Evolutionary conservation across 2,113 vertebrate species (phyloP).

Genomic region (Amphiprion ocellaris): DNA sequence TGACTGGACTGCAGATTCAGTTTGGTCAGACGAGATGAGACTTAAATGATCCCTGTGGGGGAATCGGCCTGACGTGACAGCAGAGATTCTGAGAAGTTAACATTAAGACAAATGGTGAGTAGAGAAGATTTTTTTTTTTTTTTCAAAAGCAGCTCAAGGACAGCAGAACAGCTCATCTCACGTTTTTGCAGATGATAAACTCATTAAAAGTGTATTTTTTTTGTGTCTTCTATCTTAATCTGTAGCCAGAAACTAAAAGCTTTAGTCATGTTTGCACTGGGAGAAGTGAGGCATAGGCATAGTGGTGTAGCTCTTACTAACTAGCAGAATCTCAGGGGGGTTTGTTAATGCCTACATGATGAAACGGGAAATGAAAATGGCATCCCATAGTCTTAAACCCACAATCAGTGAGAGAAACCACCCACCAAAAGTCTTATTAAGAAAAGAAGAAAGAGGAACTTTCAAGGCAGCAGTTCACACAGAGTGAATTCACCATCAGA

Average conservation of each 20-base stretch:
- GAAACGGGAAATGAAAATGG: constrained; percentile 61
- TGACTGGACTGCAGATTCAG: constrained; percentile 42
- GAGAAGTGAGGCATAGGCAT: constrained; percentile 21
- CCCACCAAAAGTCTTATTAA: constrained; percentile 50
- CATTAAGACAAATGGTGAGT: constrained; percentile 29
- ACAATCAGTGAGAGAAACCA: constrained; percentile 43
- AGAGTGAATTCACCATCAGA: not conserved
- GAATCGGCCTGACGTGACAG: not conserved
- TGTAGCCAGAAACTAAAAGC: constrained; percentile 16
- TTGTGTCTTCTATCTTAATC: not conserved
- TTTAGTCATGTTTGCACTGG: constrained; percentile 18
- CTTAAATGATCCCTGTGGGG: constrained; percentile 51
- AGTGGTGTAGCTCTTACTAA: constrained; percentile 20
- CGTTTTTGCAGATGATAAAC: not conserved
- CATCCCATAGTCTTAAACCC: constrained; percentile 41
- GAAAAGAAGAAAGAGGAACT: constrained; percentile 33
- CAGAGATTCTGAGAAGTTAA: not conserved
- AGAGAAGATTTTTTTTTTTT: not conserved
- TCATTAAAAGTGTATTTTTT: not conserved
- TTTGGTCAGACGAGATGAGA: constrained; percentile 35
- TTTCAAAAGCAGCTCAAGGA: not conserved
- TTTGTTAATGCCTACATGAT: constrained; percentile 55
- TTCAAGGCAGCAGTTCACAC: constrained; percentile 16
- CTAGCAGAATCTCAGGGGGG: constrained; percentile 37
- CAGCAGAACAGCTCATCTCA: not conserved